Base-by-base conservation (phyloP, 2,888 invertebrate genomes). In the Cactoblastis cactorum region DNA sequence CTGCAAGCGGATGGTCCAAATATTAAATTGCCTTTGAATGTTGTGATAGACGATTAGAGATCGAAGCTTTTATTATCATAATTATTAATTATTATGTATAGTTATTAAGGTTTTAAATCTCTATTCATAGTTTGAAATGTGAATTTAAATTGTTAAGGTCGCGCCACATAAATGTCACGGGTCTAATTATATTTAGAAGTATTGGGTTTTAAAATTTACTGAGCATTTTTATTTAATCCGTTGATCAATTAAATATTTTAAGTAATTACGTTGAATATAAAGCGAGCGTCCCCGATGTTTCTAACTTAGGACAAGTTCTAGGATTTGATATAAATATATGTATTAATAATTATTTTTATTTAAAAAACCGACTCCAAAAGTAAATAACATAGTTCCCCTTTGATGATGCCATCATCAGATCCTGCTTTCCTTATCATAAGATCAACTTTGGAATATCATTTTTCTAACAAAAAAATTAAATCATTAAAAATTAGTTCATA, bases 1-100 rank as follows among this genome's bases (percentile, higher is more conserved):
- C 80, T 80, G 82, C 84, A 83, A 86, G 86, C 74, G 73, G 76
- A 77, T 74, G 88, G 88, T 88, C 88, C 88, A 88, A 87, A 69
- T 66, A 66, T 80, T 76, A 76, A 69, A 79, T 74, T 83, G 87
- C 88, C 87, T 88, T 88, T 86, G 63, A 82, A 79, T 81, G 87
- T 88, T 88, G 88, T 88, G 88, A 88, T 88, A 86, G 78, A 69
- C 56, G 65, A 63, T 61, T 80, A 77, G 74, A 65, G 62, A 59
- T 55, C 61, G 60, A 62, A 68, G 81, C 80, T 81, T 81, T 65
- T 65, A 61, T 66, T 28, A 43, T 28, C 11, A 43, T 28, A 15
- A 43, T 41, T 41, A 34, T 34, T 14, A 35, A 38, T 18, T 38
- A 43, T 43, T 43, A 43, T 28, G 43, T 28, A 43, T 28, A 43